Evolutionary conservation across 2,113 vertebrate genomes (phyloP).

Genomic region (Grus americana): DNA sequence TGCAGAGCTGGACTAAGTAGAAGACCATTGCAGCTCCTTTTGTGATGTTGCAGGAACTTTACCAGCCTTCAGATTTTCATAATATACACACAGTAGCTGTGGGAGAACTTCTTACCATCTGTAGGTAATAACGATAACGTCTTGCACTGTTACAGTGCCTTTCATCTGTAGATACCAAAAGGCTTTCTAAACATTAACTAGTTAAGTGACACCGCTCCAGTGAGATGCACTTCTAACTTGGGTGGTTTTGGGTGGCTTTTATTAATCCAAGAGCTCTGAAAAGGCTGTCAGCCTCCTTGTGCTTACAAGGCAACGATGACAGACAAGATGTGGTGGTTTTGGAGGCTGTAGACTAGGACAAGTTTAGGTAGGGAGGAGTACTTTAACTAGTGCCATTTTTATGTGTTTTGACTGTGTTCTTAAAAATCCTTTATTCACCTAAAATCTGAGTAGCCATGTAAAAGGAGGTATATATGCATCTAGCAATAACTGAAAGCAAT

Average conservation of each 20-base stretch:
- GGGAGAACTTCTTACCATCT: background rate
- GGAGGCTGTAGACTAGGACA: background rate
- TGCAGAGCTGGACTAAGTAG: background rate
- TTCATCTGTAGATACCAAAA: constrained; percentile 31
- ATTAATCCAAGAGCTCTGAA: background rate
- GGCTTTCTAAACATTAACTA: constrained; percentile 9
- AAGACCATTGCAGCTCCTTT: background rate
- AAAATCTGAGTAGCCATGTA: background rate
- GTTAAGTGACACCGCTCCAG: background rate
- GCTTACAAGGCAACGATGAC: background rate
- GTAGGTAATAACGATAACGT: background rate
- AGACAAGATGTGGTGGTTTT: background rate
- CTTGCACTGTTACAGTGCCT: background rate
- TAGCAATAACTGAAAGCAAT: background rate
- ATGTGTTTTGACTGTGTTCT: background rate
- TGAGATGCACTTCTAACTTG: background rate
- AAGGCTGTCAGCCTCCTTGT: background rate
- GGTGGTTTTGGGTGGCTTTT: background rate
- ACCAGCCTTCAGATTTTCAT: background rate
- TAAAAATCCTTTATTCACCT: background rate
- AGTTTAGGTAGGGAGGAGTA: background rate
- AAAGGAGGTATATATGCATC: background rate
- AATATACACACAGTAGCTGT: background rate
- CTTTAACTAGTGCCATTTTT: background rate
- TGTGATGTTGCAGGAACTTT: background rate